A percentile compares a stretch with the other conserved stretches of the same genome.
Conservation (phyloP, 92 coral and sea anemone species). For the Epizoanthus scotinus region DNA sequence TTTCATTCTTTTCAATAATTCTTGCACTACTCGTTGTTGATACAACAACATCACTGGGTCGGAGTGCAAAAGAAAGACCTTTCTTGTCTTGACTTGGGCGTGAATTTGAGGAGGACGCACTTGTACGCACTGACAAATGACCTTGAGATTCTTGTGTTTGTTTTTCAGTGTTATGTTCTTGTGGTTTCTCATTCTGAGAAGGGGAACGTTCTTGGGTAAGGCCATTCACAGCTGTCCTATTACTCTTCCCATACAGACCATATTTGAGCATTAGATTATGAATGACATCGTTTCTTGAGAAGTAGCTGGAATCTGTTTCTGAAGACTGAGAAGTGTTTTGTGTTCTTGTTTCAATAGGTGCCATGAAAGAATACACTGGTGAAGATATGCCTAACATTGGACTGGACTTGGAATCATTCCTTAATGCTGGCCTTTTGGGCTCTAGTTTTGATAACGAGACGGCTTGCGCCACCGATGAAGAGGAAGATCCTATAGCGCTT, state of each 20-base stretch:
- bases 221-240: slow-evolving; percentile 1
- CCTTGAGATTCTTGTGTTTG: too few species aligned
- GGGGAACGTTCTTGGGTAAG: not conserved
- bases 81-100: not conserved
- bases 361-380: not conserved
- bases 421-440: slow-evolving; percentile 16
- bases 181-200: not conserved
- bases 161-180: not conserved
- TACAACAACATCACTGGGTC: not conserved
- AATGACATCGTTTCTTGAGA: slow-evolving; percentile 80
- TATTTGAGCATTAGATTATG: slow-evolving; percentile 91
- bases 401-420: slow-evolving; percentile 23
- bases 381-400: slow-evolving; percentile 16
- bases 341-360: not conserved
- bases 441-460: slow-evolving; percentile 1
- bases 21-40: not conserved
- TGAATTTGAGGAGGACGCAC: not conserved
- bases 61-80: not conserved
- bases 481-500: not conserved
- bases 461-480: not conserved
- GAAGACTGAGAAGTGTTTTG: slow-evolving; percentile 6
- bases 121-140: too few species aligned
- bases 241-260: slow-evolving; percentile 73
- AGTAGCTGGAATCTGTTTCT: slow-evolving; percentile 45
- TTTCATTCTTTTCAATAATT: not conserved